Base-by-base conservation (phyloP, 2,113 vertebrate genomes). In the Oncorhynchus masou region DNA sequence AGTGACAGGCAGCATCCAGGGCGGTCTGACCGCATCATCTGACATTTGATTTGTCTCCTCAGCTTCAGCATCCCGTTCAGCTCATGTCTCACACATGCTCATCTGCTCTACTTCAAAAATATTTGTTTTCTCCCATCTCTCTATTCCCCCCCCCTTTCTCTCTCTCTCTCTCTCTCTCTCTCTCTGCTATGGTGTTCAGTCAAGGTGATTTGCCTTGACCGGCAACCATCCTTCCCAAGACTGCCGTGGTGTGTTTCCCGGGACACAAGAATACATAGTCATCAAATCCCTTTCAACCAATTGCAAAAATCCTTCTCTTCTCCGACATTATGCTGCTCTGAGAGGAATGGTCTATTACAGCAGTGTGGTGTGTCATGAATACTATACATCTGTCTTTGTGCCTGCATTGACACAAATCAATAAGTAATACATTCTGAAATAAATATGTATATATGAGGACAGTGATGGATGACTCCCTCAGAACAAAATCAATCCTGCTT, bases 351-450 rank as follows among this genome's bases (percentile, higher is more conserved):
- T 7, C 59, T 7, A 22, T 62, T 24, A 62, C n/a, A 22, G n/a
- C 12, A 5, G 7, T 62, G 59, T 62, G 59, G n/a, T 62, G 59
- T 62, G 59, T 62, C 59, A 0, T n/a, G 59, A 62, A 62, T 22
- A 62, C 7, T 9, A 62, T 62, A 3, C 54, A 57, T 57, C 15
- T 8, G 6, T 51, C n/a, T 60, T 60, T n/a, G 59, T n/a, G 59
- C n/a, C 59, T 72, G 4, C 29, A 60, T 80, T 71, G 57, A 73
- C 51, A 74, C 54, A 65, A 74, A 88, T 90, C 88, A 68, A 88
- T 88, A 88, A 25, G 59, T 84, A 79, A 85, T 86, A 81, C 86
- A 84, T 88, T 85, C 79, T 79, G 76, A 87, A 86, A 71, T 64
- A 60, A 83, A 89, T 83, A 84, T 83, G 12, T 1, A 20, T 29